These are phyloP conservation scores for Helostoma temminkii DNA, from an alignment of 2,797 vertebrate species.

Conservation along the genomic window DNA sequence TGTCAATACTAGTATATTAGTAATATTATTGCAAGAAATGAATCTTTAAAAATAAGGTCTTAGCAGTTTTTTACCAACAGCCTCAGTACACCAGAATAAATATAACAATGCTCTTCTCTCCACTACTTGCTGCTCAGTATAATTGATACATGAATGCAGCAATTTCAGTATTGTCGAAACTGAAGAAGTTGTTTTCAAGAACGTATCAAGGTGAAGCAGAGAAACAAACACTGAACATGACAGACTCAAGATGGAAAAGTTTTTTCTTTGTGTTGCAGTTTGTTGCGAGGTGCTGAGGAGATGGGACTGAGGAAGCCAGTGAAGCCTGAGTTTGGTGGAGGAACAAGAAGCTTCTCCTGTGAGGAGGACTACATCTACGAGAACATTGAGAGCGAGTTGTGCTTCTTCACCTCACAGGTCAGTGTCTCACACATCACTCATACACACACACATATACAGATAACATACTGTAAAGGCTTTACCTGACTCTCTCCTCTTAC, in stretches of 20 bases:
- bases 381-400: slow-evolving; percentile 96
- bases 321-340: slow-evolving; percentile 94
- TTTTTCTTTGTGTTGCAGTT: slow-evolving; percentile 74
- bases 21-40: too few relatives aligned
- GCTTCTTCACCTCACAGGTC: slow-evolving; percentile 98
- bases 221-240: background rate
- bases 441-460: background rate
- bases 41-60: background rate
- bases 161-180: background rate
- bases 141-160: too few relatives aligned
- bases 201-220: background rate
- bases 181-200: slow-evolving; percentile 1
- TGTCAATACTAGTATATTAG: background rate
- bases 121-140: too few relatives aligned
- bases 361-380: slow-evolving; percentile 99
- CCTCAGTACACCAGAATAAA: background rate
- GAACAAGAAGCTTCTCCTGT: slow-evolving; percentile 93
- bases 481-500: background rate
- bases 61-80: background rate
- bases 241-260: background rate
- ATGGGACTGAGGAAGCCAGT: slow-evolving; percentile 92
- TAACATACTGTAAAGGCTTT: background rate
- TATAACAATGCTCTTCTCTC: background rate
- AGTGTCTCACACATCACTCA: slow-evolving; percentile 19
- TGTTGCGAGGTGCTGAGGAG: slow-evolving; percentile 95